Evolutionary conservation across 1,140 invertebrate genomes (phyloP).

Genomic region (Acyrthosiphon pisum): DNA sequence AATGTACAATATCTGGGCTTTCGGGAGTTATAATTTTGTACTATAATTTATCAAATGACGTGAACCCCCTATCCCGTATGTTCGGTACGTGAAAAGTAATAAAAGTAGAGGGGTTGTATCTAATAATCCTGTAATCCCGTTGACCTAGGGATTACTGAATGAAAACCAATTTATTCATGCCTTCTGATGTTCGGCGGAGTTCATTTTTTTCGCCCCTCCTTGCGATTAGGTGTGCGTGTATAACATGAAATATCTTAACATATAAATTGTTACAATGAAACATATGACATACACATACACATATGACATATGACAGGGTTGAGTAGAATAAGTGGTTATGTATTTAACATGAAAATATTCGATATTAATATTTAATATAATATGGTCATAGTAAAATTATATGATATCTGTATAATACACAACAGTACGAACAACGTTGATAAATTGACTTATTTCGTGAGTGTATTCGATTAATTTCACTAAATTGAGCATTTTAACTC

Average conservation of each 20-base stretch:
- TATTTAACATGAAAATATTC: not conserved
- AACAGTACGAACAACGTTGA: not conserved
- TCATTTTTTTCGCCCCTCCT: constrained; percentile 43
- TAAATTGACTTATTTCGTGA: not conserved
- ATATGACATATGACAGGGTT: too few relatives aligned
- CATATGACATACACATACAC: too few relatives aligned
- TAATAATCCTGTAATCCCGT: constrained; percentile 53
- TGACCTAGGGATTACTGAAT: constrained; percentile 56
- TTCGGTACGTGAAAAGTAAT: constrained; percentile 38
- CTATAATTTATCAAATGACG: constrained; percentile 53
- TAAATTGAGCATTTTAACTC: not conserved
- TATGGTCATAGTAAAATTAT: not conserved
- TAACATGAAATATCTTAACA: constrained; percentile 41
- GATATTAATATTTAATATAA: not conserved
- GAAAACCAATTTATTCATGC: constrained; percentile 57
- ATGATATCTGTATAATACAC: not conserved
- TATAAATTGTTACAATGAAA: constrained; percentile 35
- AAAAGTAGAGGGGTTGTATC: constrained; percentile 51
- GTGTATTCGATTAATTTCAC: too few relatives aligned
- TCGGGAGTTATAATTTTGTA: constrained; percentile 50
- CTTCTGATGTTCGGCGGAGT: constrained; percentile 43
- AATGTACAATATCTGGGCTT: constrained; percentile 50
- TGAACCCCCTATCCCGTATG: constrained; percentile 20
- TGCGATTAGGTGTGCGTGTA: constrained; percentile 2
- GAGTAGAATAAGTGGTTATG: not conserved